Evolutionary conservation across 2,797 vertebrate species (phyloP), one percentile per base, ranked within the genome.

Genomic region (Anniella stebbinsi): DNA sequence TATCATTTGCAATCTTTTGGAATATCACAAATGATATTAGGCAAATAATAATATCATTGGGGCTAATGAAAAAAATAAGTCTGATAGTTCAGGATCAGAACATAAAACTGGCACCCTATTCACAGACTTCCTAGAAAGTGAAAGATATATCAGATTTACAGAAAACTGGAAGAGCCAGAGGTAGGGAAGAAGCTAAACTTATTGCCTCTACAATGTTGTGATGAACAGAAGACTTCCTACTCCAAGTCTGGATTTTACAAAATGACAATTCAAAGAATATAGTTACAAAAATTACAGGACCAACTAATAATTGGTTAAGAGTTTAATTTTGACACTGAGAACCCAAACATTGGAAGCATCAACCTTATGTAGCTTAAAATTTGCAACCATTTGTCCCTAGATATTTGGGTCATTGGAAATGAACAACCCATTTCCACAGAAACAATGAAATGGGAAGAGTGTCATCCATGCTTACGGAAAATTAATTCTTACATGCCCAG

Each of bases 381-480:
- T 54, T 15, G 28, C 11, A 83, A 83, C 60, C 36, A 36, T 45
- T 30, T 67, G 25, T 2, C 7, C 36, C 63, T 33, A 73, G 72
- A 78, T 78, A 30, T 80, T 54, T 83, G 38, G 23, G 81, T 15
- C 25, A 83, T 36, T 17, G 25, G n/a, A 36, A 45, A 83, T 92
- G 90, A 93, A 87, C 91, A 91, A 80, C 76, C 86, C 83, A n/a
- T 84, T 89, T 78, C 70, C 87, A 80, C 72, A 87, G 81, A 92
- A 91, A 80, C 48, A 4, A 78, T 38, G 91, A 41, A 17, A 70
- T 66, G 75, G 89, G 33, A 82, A 91, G 57, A 6, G 51, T 89
- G 3, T 80, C 89, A 83, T 1, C 86, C 21, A 8, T 77, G 38
- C 12, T 70, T 87, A 86, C 48, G 60, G 30, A 82, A 75, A 60